A percentile compares a stretch with the other conserved stretches of the same genome.
Evolutionary conservation across 2,888 invertebrate species (phyloP).

Genomic region (Philonicus albiceps): DNA sequence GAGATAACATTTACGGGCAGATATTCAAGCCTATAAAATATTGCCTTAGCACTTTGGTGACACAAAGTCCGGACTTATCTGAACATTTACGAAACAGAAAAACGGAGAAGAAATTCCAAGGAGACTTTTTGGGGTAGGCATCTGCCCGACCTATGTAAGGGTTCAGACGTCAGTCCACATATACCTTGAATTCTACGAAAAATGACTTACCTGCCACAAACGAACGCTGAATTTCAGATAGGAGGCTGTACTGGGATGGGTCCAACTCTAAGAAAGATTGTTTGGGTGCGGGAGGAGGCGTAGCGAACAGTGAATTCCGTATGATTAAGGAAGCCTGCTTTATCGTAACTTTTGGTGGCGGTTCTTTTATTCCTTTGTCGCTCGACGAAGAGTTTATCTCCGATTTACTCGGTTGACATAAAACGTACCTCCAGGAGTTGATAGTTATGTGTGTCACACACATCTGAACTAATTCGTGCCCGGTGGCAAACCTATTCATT

Average conservation of each 20-base stretch:
- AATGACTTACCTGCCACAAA: constrained; percentile 20
- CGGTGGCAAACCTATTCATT: neutral
- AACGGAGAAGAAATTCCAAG: neutral
- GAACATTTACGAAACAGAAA: constrained; percentile 3
- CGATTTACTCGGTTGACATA: neutral
- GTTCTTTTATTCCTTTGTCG: neutral
- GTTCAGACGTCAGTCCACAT: neutral
- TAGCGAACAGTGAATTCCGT: neutral
- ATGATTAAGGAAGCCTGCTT: neutral
- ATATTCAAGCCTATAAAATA: constrained; percentile 27
- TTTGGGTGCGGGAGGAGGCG: neutral
- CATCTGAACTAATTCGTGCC: neutral
- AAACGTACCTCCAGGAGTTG: neutral
- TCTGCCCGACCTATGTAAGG: neutral
- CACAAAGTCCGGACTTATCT: constrained; percentile 22
- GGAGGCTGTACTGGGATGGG: neutral
- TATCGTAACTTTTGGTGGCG: neutral
- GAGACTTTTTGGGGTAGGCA: neutral
- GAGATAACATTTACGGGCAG: constrained; percentile 23
- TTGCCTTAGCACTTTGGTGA: constrained; percentile 29
- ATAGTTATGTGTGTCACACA: neutral
- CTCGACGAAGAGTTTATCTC: neutral
- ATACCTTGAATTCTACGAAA: neutral
- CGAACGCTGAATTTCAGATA: constrained; percentile 1
- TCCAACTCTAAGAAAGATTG: neutral